Percentiles rank a stretch among this genome's conserved stretches.
Evolutionary conservation across 1,140 invertebrate species (phyloP).

Genomic region (Drosophila mojavensis): DNA sequence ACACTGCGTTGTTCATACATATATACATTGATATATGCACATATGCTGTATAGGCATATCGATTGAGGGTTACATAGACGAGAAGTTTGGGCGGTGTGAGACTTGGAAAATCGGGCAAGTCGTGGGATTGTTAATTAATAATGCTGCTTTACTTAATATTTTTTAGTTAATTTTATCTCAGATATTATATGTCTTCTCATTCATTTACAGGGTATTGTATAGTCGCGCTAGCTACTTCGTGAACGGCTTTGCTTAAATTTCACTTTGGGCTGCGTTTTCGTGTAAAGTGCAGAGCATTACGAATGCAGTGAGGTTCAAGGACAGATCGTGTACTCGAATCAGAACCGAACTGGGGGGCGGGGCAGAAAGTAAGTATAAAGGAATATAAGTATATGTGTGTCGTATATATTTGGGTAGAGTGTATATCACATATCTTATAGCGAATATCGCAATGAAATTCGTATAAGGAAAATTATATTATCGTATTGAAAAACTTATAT

Average conservation of each 20-base stretch:
- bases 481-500: too few relatives aligned
- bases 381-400: not conserved
- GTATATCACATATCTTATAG: too few relatives aligned
- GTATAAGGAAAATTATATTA: too few relatives aligned
- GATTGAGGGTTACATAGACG: not conserved
- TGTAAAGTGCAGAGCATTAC: conserved; percentile 47
- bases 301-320: conserved; percentile 53
- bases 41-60: not conserved
- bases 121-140: not conserved
- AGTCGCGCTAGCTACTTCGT: not conserved
- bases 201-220: not conserved
- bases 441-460: too few relatives aligned
- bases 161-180: not conserved
- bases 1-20: not conserved
- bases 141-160: not conserved
- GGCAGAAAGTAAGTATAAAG: conserved; percentile 10
- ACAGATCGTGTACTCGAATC: conserved; percentile 22
- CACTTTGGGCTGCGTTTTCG: conserved; percentile 7
- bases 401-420: too few relatives aligned
- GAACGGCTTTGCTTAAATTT: conserved; percentile 30
- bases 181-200: not conserved
- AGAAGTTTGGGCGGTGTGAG: too few relatives aligned
- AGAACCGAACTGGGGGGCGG: not conserved
- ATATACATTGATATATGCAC: not conserved
- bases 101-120: too few relatives aligned